These are phyloP conservation scores for Phortica okadai DNA, from an alignment of 2,888 invertebrate species.

Conservation along the genomic window DNA sequence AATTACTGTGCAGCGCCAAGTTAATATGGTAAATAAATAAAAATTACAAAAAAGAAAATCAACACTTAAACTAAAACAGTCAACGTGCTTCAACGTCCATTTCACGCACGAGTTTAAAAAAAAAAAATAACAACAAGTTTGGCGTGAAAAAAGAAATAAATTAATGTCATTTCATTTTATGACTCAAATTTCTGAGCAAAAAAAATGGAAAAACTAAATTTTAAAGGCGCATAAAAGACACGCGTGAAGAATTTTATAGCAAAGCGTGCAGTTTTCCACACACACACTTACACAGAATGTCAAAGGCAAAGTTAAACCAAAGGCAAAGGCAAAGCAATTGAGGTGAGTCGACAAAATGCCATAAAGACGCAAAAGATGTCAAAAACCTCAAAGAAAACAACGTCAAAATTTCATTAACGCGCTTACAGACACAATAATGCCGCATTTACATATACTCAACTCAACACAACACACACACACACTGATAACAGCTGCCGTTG, in stretches of 20 bases:
- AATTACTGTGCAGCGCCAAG: neutral
- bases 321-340: neutral
- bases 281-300: neutral
- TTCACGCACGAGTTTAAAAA: neutral
- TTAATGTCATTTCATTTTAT: neutral
- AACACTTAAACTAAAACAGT: no score
- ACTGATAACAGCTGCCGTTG: slow-evolving; percentile 34
- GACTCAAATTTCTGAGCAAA: neutral
- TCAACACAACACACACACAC: slow-evolving; percentile 26
- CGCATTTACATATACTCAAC: slow-evolving; percentile 30
- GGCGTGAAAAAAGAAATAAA: neutral
- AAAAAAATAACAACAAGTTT: neutral
- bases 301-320: neutral
- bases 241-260: neutral
- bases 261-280: neutral
- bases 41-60: neutral
- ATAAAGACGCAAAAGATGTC: neutral
- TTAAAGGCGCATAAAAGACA: neutral
- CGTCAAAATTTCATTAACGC: slow-evolving; percentile 66
- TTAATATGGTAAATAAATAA: slow-evolving; percentile 6
- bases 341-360: neutral
- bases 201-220: neutral
- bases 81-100: no score
- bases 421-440: slow-evolving; percentile 42
- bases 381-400: slow-evolving; percentile 39